Evolutionary conservation across 2,113 vertebrate species (phyloP), one percentile per base, ranked within the genome.

Genomic region (Dicerorhinus sumatrensis): DNA sequence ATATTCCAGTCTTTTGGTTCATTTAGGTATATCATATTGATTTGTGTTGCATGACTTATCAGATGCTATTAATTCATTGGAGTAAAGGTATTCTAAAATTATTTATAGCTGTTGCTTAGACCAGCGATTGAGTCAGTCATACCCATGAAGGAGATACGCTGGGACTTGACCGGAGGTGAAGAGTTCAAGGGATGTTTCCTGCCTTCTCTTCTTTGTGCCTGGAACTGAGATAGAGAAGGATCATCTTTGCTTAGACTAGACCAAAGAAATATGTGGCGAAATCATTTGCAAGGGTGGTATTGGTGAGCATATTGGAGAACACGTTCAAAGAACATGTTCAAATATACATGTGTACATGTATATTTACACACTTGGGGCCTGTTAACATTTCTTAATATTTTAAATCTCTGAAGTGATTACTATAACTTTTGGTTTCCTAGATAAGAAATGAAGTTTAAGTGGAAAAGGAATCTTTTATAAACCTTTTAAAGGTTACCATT

Each of bases 301-400:
- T 63, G 70, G 1, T 60, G 36, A 75, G 21, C 9, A 51, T 89
- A 76, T 83, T 86, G 89, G 72, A 29, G 58, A 92, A 86, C 6
- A 51, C 70, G 17, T 51, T 93, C 23, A 91, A 89, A 97, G 58
- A 92, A 86, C 6, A 51, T 75, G 17, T 51, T 93, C 23, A 91
- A 92, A 97, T 42, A 42, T 42, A 42, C 51, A 58, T 39, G 27
- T 70, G 36, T 4, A 73, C 18, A 36, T 72, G 27, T 39, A 0
- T 48, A 60, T 90, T n/a, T 87, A 87, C 21, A 42, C 51, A 87
- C 77, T 70, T 58, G 25, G 8, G 48, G 31, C n/a, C 56, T 73
- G 42, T 81, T 94, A 95, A 85, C 48, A 82, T 81, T 89, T 93
- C 39, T 29, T 83, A 93, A 72, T 77, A 88, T 86, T 76, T 94